Evolutionary conservation across 2,113 vertebrate species (phyloP).

Genomic region (Cyrtonyx montezumae): DNA sequence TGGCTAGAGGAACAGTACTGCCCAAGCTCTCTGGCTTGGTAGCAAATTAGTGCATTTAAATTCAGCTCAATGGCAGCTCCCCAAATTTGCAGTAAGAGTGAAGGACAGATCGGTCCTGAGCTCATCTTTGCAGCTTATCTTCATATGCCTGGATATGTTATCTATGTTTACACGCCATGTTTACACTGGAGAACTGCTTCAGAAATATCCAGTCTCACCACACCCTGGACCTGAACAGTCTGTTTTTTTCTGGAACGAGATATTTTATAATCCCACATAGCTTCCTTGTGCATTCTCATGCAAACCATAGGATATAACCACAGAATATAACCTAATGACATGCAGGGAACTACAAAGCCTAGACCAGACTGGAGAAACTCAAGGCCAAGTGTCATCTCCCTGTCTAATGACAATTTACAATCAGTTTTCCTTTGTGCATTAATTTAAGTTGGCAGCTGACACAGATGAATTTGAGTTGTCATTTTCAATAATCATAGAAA

Average conservation of each 20-base stretch:
- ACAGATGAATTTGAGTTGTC: accelerated
- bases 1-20: not conserved
- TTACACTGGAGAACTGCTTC: not conserved
- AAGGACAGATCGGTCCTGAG: not conserved
- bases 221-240: not conserved
- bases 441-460: not conserved
- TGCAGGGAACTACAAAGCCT: not conserved
- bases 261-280: not conserved
- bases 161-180: not conserved
- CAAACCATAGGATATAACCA: not conserved
- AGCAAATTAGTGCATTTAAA: not conserved
- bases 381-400: not conserved
- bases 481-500: not conserved
- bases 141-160: not conserved
- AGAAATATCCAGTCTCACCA: not conserved
- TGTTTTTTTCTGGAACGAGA: not conserved
- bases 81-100: not conserved
- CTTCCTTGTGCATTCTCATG: not conserved
- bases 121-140: not conserved
- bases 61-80: not conserved
- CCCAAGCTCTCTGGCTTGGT: not conserved
- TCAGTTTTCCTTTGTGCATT: not conserved
- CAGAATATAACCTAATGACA: not conserved
- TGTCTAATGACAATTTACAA: not conserved
- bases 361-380: not conserved